Base-by-base conservation (phyloP, 2,888 invertebrate genomes). In the Phasia obesa region DNA sequence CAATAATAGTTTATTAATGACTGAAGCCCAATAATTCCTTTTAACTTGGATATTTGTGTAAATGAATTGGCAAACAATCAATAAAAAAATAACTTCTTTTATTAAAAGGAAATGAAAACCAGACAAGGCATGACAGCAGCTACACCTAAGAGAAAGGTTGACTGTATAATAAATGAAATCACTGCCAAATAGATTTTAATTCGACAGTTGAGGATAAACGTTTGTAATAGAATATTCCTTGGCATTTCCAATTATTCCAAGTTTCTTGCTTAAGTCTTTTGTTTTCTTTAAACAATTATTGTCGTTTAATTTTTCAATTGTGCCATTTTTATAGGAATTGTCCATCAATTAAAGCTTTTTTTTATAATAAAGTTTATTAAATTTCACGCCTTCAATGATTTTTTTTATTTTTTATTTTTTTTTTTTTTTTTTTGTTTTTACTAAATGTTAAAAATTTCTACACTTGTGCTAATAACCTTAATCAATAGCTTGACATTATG, bases 381-480 rank as follows among this genome's bases (percentile, higher is more conserved):
- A n/a, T n/a, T n/a, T n/a, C n/a, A n/a, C n/a, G n/a, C n/a, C n/a
- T n/a, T n/a, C n/a, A n/a, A n/a, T n/a, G n/a, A n/a, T n/a, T n/a
- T n/a, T n/a, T n/a, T n/a, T n/a, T n/a, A n/a, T n/a, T n/a, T n/a
- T n/a, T 38, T 15, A 13, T 38, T 38, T 13, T 38, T 15, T 38
- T 13, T 15, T 11, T 38, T 11, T 38, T 38, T 42, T 55, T 19
- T 42, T 69, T 27, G 9, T 11, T 42, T 51, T 51, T 19, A n/a
- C 4, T 42, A 3, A 13, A 1, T 42, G 9, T 35, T 35, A 5
- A 42, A 42, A 49, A 25, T 11, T 35, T 47, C 13, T 19, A 27
- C 23, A 51, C 49, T 31, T 78, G 78, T 67, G 74, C 78, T 65
- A 82, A 74, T 70, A 82, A 82, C 78, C 73, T 74, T 59, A 74